Conservation (phyloP, 2,888 invertebrate species). For the Arenicola marina region DNA sequence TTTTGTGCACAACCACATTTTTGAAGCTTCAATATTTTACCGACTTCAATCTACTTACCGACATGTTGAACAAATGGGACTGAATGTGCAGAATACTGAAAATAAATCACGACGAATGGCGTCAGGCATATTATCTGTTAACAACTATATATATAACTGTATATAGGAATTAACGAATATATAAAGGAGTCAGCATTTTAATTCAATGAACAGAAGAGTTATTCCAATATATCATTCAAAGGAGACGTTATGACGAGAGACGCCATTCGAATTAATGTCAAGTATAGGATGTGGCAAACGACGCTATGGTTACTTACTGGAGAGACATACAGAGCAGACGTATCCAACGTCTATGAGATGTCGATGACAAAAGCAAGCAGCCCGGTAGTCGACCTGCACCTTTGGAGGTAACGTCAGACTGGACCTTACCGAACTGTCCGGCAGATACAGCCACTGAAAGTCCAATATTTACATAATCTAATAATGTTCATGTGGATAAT, state of each 20-base stretch:
- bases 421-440: conserved; percentile 70
- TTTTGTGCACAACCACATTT: no score
- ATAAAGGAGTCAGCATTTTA: no score
- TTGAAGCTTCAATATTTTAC: no score
- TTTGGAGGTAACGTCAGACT: conserved; percentile 83
- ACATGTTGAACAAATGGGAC: conserved; percentile 96
- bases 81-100: conserved; percentile 95
- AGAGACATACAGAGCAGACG: conserved; percentile 96
- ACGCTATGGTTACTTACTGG: conserved; percentile 58
- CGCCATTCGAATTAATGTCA: no score
- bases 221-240: no score
- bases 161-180: no score
- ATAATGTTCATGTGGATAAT: not conserved
- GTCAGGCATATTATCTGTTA: not conserved
- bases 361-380: conserved; percentile 97
- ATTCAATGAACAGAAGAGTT: no score
- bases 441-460: conserved; percentile 83
- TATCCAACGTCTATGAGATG: conserved; percentile 94
- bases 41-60: conserved; percentile 65
- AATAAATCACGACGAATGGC: conserved; percentile 45
- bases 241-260: no score
- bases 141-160: no score
- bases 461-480: conserved; percentile 5
- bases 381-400: conserved; percentile 89
- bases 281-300: not conserved